phyloP scores from a whole-genome alignment of 2,797 vertebrate genomes.

The Chaetophractus vellerosus region DNA sequence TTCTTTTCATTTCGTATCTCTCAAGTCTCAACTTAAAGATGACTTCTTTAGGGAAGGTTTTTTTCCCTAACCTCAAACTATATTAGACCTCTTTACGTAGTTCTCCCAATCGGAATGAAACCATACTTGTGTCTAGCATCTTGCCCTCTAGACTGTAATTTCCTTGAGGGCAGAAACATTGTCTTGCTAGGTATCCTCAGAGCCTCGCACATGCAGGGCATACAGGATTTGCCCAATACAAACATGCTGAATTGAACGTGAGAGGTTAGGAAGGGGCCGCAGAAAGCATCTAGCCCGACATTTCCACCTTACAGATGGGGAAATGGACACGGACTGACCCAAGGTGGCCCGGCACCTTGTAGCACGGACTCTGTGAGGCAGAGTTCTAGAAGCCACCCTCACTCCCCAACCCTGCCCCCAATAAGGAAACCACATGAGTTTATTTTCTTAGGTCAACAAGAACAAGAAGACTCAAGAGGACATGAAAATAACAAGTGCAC shows the following conservation, averaged over 20 bases:
- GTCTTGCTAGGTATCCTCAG: background rate
- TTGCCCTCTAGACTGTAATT: background rate
- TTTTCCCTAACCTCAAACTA: background rate
- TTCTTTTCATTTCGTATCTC: background rate
- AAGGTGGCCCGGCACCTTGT: rapidly evolving
- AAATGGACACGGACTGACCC: background rate
- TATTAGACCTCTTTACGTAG: background rate
- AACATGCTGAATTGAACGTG: background rate
- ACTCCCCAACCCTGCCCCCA: conserved; percentile 26
- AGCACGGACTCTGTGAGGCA: background rate
- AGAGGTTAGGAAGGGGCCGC: background rate
- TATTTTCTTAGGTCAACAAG: conserved; percentile 84
- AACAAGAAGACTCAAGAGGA: conserved; percentile 66
- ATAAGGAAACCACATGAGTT: conserved; percentile 75
- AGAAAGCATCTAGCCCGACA: background rate
- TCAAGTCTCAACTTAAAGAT: conserved; percentile 15
- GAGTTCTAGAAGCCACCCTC: background rate
- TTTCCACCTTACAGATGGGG: background rate
- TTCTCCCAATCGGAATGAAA: background rate
- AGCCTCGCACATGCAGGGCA: background rate
- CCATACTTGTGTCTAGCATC: rapidly evolving
- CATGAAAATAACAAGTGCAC: conserved; percentile 77
- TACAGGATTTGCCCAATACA: background rate
- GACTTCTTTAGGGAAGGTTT: background rate
- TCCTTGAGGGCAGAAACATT: background rate